These are phyloP conservation scores for Icerya purchasi DNA, from an alignment of 2,888 invertebrate species.

Conservation along the genomic window DNA sequence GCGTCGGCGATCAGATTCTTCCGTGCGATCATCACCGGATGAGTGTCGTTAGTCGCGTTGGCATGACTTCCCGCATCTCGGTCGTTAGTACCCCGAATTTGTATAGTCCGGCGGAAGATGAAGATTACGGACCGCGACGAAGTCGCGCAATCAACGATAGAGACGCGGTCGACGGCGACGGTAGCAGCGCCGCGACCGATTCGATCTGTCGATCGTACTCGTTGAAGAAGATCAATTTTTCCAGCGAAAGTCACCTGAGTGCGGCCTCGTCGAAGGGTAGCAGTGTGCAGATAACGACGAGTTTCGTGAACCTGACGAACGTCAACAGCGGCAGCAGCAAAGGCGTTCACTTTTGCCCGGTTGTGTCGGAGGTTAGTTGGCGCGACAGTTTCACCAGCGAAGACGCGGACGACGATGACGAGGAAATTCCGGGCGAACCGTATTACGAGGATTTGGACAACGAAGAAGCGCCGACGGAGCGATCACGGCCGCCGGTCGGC, in stretches of 20 bases:
- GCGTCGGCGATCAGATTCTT: constrained; percentile 22
- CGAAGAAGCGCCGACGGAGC: constrained; percentile 9
- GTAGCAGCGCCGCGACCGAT: constrained; percentile 15
- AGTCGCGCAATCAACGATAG: background rate
- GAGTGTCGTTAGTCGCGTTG: constrained; percentile 13
- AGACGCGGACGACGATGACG: constrained; percentile 15
- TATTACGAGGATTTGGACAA: constrained; percentile 13
- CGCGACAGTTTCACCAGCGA: constrained; percentile 33
- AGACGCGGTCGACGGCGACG: constrained; percentile 4
- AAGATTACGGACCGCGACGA: background rate
- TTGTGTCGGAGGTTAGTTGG: constrained; percentile 61
- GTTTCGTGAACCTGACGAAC: constrained; percentile 20
- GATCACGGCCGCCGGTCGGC: constrained; percentile 9
- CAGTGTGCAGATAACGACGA: constrained; percentile 21
- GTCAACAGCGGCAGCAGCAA: constrained; percentile 25
- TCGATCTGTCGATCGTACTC: constrained; percentile 18
- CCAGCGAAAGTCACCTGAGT: constrained; percentile 18
- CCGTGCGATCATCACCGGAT: background rate
- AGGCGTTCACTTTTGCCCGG: constrained; percentile 58
- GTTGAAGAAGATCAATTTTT: constrained; percentile 18
- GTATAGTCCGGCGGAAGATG: constrained; percentile 13
- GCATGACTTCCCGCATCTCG: constrained; percentile 19
- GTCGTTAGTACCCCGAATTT: constrained; percentile 40
- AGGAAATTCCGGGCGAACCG: constrained; percentile 12
- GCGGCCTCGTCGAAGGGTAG: constrained; percentile 18